These are phyloP conservation scores for Eciton burchellii DNA, from an alignment of 1,140 invertebrate genomes.

Conservation along the genomic window DNA sequence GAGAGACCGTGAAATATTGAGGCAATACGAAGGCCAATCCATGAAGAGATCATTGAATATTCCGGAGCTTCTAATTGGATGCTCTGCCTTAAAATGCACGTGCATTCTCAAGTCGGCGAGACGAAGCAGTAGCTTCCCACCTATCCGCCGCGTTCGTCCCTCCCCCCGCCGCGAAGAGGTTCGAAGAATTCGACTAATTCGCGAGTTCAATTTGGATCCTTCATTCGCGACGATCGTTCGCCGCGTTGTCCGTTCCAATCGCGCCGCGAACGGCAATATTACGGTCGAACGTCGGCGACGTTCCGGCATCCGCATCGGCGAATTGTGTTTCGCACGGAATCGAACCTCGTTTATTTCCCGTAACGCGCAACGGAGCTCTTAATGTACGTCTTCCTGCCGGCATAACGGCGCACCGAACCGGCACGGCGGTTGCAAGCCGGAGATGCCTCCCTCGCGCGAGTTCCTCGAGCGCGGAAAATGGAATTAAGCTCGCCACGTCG, in stretches of 20 bases:
- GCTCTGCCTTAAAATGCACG: neutral
- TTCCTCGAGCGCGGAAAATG: conserved; percentile 27
- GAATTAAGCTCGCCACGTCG: conserved; percentile 41
- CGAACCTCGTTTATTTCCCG: conserved; percentile 35
- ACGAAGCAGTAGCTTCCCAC: conserved; percentile 1
- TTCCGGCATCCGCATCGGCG: neutral
- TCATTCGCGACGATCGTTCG: conserved; percentile 1
- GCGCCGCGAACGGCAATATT: neutral
- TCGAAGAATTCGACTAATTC: neutral
- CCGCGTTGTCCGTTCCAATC: conserved; percentile 21
- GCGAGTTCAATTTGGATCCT: conserved; percentile 8
- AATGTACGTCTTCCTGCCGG: conserved; percentile 12
- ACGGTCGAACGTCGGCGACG: conserved; percentile 13
- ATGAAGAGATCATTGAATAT: neutral
- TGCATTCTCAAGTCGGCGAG: neutral
- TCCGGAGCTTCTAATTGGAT: neutral
- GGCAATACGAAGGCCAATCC: neutral
- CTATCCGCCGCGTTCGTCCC: no score
- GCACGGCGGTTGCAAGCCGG: conserved; percentile 1
- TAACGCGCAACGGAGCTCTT: conserved; percentile 23
- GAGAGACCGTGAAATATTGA: neutral
- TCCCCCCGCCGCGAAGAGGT: neutral
- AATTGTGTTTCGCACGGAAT: conserved; percentile 25
- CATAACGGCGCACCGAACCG: conserved; percentile 13
- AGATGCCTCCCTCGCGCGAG: conserved; percentile 24